phyloP scores from a whole-genome alignment of 2,113 vertebrate species.

The Xenopus laevis region DNA sequence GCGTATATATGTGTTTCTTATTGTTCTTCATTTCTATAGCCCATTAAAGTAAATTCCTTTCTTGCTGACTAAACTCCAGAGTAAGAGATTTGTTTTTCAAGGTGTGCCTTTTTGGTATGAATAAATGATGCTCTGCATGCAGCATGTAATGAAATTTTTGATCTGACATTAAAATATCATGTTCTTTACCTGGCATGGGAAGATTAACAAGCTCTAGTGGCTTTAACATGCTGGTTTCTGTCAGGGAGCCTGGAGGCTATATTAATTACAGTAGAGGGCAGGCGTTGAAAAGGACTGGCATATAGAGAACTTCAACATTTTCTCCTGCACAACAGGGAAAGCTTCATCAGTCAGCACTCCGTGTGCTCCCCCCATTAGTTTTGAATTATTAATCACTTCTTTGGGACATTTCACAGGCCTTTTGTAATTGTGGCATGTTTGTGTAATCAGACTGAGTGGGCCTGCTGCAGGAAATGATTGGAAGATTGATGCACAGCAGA shows the following conservation, averaged over 20 bases:
- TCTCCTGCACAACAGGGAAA: conserved; percentile 19
- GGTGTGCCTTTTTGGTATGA: conserved; percentile 32
- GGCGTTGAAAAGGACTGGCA: conserved; percentile 36
- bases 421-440: conserved; percentile 28
- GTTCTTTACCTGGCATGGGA: conserved; percentile 51
- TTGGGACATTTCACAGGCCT: conserved; percentile 34
- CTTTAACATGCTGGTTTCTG: conserved; percentile 49
- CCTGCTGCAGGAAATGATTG: background rate
- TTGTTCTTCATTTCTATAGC: too few relatives aligned
- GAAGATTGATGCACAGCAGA: background rate
- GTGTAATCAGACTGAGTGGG: background rate
- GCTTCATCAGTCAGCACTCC: conserved; percentile 30
- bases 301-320: conserved; percentile 44
- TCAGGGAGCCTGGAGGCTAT: conserved; percentile 39
- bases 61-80: too few relatives aligned
- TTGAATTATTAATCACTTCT: conserved; percentile 45
- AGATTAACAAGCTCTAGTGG: conserved; percentile 46
- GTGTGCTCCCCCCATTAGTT: conserved; percentile 41
- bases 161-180: conserved; percentile 52
- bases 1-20: too few relatives aligned
- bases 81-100: too few relatives aligned
- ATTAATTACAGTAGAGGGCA: conserved; percentile 50
- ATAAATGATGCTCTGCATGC: conserved; percentile 46
- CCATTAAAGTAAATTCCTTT: too few relatives aligned
- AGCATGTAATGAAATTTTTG: conserved; percentile 47